Percentiles rank a stretch among this genome's conserved stretches.
phyloP scores from a whole-genome alignment of 1,140 invertebrate genomes.

The Notospermus geniculatus region DNA sequence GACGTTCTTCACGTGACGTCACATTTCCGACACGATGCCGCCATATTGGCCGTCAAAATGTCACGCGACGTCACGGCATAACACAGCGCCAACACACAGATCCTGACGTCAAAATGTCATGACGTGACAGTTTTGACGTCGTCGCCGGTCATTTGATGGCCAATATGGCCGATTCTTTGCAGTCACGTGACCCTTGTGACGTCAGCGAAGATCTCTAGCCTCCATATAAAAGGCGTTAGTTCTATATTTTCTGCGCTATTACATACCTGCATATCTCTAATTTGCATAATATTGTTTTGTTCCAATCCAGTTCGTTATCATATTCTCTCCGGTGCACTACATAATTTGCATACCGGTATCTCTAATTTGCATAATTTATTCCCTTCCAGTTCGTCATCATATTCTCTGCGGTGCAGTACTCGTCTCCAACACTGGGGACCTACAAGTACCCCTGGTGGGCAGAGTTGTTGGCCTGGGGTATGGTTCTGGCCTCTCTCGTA shows the following conservation, averaged over 20 bases:
- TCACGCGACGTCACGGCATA: too few species aligned
- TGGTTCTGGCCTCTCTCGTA: constrained; percentile 30
- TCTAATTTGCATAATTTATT: background rate
- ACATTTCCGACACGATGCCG: background rate
- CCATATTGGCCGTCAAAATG: too few species aligned
- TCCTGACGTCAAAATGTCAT: too few species aligned
- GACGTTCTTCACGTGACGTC: background rate
- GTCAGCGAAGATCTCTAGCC: background rate
- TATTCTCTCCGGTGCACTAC: background rate
- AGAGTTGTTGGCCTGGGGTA: constrained; percentile 34
- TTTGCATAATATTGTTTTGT: background rate
- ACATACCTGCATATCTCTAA: background rate
- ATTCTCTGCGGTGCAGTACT: constrained; percentile 35
- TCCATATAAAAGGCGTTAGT: background rate
- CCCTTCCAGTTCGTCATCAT: constrained; percentile 42
- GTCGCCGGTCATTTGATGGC: too few species aligned
- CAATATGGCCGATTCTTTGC: too few species aligned
- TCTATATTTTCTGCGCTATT: background rate
- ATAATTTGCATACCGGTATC: background rate
- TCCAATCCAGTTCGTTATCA: background rate
- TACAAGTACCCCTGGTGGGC: constrained; percentile 38
- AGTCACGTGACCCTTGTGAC: too few species aligned
- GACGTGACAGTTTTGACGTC: too few species aligned
- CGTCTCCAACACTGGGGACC: constrained; percentile 24
- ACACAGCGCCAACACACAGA: too few species aligned